phyloP scores from a whole-genome alignment of 2,113 vertebrate species.

The Silurus asotus region DNA sequence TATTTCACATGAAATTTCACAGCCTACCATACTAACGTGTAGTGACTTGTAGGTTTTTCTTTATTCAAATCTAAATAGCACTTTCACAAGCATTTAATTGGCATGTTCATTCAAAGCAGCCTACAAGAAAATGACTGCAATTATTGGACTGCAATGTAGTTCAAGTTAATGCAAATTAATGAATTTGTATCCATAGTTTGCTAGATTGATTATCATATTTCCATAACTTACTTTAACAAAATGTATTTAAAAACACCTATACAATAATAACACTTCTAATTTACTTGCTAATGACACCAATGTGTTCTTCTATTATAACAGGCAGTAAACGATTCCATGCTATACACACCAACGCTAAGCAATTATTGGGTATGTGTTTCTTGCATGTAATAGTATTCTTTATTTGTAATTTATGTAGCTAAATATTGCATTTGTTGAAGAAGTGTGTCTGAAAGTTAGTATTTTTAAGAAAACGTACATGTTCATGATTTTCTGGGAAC shows the following conservation, averaged over 20 bases:
- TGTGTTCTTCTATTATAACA: constrained; percentile 46
- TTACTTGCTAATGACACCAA: not conserved
- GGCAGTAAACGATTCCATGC: constrained; percentile 39
- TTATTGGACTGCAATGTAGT: not conserved
- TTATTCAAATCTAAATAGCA: too few relatives aligned
- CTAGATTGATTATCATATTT: not conserved
- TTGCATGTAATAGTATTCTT: not conserved
- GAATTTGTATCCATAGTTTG: not conserved
- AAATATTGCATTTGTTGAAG: not conserved
- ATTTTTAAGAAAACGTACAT: not conserved
- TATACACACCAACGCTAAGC: constrained; percentile 61
- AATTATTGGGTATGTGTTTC: constrained; percentile 61
- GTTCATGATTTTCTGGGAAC: not conserved
- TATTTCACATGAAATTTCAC: too few relatives aligned
- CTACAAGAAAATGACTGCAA: too few relatives aligned
- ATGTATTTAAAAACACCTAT: not conserved
- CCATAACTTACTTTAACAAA: not conserved
- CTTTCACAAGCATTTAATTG: too few relatives aligned
- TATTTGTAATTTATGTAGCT: not conserved
- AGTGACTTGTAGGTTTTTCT: too few relatives aligned
- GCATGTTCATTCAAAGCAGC: too few relatives aligned
- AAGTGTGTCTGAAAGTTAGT: not conserved
- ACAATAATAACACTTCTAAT: not conserved
- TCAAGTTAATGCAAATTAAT: not conserved
- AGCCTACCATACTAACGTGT: too few relatives aligned